Evolutionary conservation across 2,797 vertebrate genomes (phyloP).

Genomic region (Pyrocephalus nanus): DNA sequence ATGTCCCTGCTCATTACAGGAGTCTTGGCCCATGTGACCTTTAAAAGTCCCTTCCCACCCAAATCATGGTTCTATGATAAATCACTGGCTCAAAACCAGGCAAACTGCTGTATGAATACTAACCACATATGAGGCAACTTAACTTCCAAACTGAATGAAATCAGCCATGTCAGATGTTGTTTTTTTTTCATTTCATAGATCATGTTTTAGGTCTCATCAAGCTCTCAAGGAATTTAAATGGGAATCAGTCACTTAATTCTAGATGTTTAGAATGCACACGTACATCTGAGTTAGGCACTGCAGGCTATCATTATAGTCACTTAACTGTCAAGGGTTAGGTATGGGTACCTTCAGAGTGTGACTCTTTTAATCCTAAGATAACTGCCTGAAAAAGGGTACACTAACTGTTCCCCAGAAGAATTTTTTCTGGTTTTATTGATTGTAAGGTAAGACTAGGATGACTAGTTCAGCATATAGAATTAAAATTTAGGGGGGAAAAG

Average conservation of each 20-base stretch:
- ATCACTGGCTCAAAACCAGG: not conserved
- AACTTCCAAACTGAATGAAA: not conserved
- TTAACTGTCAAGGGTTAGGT: not conserved
- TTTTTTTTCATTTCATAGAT: not conserved
- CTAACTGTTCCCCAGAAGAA: not conserved
- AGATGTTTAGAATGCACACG: not conserved
- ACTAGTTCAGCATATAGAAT: not conserved
- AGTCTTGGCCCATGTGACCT: accelerated
- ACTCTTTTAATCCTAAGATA: not conserved
- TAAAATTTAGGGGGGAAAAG: not conserved
- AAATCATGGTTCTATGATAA: not conserved
- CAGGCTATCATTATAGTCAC: not conserved
- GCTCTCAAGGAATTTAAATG: not conserved
- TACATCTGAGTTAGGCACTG: not conserved
- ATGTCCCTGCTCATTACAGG: not conserved
- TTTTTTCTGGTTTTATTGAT: not conserved
- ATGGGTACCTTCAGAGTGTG: not conserved
- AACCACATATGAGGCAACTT: not conserved
- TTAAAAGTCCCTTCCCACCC: not conserved
- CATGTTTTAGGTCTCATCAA: not conserved
- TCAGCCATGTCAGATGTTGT: accelerated
- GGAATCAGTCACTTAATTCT: not conserved
- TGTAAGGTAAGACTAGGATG: not conserved
- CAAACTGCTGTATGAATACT: not conserved
- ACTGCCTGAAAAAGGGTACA: not conserved